Conservation (phyloP, 1,140 invertebrate genomes). For the Aphelinus atriplicis region DNA sequence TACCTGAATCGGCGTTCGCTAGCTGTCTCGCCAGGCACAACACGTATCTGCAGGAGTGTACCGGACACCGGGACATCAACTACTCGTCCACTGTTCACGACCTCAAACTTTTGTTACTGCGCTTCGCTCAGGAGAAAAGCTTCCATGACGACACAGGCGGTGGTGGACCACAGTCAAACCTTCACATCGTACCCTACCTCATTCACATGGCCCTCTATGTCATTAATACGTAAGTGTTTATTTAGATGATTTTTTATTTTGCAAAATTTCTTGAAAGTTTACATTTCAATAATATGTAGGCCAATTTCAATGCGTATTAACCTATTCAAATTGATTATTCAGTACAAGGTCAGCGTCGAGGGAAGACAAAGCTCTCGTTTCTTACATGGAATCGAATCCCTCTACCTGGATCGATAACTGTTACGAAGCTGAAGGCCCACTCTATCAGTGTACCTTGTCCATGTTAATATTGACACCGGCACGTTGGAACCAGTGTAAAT, state of each 20-base stretch:
- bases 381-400: conserved; percentile 73
- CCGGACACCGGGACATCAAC: conserved; percentile 87
- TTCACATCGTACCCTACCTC: conserved; percentile 95
- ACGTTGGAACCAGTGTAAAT: conserved; percentile 74
- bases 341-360: conserved; percentile 79
- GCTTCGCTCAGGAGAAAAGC: conserved; percentile 93
- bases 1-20: conserved; percentile 94
- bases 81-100: conserved; percentile 92
- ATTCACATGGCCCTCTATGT: conserved; percentile 96
- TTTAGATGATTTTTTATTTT: not conserved
- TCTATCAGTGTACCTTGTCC: conserved; percentile 86
- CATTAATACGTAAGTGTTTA: conserved; percentile 83
- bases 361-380: conserved; percentile 78
- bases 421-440: conserved; percentile 89
- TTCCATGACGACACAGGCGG: conserved; percentile 98
- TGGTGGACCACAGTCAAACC: conserved; percentile 95
- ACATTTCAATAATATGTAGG: no score
- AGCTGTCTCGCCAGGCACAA: conserved; percentile 91
- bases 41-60: conserved; percentile 86
- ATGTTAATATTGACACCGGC: conserved; percentile 80
- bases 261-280: no score
- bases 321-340: conserved; percentile 10
- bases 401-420: conserved; percentile 80
- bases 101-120: conserved; percentile 87
- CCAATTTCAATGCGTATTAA: not conserved